Percentiles rank a stretch among this genome's conserved stretches.
These are phyloP conservation scores for Aspidiotus destructor DNA, from an alignment of 2,888 invertebrate genomes.

Conservation along the genomic window DNA sequence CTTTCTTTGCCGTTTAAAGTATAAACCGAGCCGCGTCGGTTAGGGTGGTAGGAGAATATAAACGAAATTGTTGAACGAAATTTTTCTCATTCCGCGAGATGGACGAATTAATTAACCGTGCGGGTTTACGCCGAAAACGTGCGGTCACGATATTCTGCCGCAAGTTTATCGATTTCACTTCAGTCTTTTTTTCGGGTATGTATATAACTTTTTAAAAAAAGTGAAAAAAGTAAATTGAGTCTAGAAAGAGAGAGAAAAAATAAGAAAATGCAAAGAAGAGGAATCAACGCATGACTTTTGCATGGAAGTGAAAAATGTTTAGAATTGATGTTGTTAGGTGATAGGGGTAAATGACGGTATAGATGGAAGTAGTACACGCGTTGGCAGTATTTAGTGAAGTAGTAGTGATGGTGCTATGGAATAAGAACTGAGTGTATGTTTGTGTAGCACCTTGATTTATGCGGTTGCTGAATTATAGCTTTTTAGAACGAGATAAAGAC, in stretches of 20 bases:
- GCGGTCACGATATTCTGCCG: not conserved
- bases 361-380: not conserved
- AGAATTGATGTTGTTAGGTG: not conserved
- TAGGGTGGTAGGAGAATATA: not conserved
- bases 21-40: not conserved
- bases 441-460: conserved; percentile 33
- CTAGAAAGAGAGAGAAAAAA: not conserved
- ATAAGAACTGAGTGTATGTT: conserved; percentile 27
- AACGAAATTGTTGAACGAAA: not conserved
- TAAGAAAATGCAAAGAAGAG: not conserved
- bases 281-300: conserved; percentile 9
- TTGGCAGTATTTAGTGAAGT: conserved; percentile 11
- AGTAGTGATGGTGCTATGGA: conserved; percentile 1
- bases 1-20: conserved; percentile 25
- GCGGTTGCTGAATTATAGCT: conserved; percentile 33
- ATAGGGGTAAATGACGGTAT: not conserved
- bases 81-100: not conserved
- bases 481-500: conserved; percentile 33
- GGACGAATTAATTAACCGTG: conserved; percentile 1
- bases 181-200: not conserved
- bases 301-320: not conserved
- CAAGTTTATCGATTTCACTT: not conserved
- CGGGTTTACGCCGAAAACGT: not conserved
- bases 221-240: not conserved
- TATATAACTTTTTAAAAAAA: not conserved